Evolutionary conservation across 1,140 invertebrate species (phyloP).

Genomic region (Bombus balteatus): DNA sequence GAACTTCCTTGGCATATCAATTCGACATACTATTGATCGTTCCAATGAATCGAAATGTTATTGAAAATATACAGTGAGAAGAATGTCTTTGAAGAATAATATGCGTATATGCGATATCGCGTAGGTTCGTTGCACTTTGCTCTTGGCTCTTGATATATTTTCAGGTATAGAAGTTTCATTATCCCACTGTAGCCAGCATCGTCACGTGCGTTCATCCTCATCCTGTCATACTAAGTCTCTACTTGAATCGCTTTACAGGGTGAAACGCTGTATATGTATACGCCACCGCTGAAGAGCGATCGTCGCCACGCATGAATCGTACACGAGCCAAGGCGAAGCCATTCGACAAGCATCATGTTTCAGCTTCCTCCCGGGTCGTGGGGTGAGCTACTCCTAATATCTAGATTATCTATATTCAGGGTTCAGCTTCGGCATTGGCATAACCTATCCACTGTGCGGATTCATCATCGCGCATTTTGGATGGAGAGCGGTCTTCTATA

Average conservation of each 20-base stretch:
- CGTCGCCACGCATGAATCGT: constrained; percentile 69
- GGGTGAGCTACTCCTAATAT: constrained; percentile 81
- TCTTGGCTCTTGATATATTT: constrained; percentile 67
- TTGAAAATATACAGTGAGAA: constrained; percentile 10
- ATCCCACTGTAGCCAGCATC: constrained; percentile 74
- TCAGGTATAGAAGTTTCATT: constrained; percentile 82
- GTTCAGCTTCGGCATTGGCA: constrained; percentile 89
- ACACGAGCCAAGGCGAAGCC: constrained; percentile 70
- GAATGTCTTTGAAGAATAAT: constrained; percentile 21
- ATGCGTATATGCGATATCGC: constrained; percentile 5
- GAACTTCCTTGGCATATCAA: not conserved
- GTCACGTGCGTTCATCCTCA: constrained; percentile 70
- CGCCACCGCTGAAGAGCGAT: constrained; percentile 62
- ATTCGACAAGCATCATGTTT: constrained; percentile 80
- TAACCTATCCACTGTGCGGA: constrained; percentile 88
- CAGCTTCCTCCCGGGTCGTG: constrained; percentile 78
- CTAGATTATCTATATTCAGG: constrained; percentile 83
- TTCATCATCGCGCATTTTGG: constrained; percentile 87
- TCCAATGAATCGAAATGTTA: not conserved
- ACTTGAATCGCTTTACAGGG: constrained; percentile 82
- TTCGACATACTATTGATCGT: not conserved
- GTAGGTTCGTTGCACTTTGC: constrained; percentile 37
- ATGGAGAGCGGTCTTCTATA: constrained; percentile 88
- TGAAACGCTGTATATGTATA: constrained; percentile 45
- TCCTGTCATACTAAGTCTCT: constrained; percentile 78